Evolutionary conservation across 2,888 invertebrate species (phyloP), one percentile per base, ranked within the genome.

Genomic region (Melieria crassipennis): DNA sequence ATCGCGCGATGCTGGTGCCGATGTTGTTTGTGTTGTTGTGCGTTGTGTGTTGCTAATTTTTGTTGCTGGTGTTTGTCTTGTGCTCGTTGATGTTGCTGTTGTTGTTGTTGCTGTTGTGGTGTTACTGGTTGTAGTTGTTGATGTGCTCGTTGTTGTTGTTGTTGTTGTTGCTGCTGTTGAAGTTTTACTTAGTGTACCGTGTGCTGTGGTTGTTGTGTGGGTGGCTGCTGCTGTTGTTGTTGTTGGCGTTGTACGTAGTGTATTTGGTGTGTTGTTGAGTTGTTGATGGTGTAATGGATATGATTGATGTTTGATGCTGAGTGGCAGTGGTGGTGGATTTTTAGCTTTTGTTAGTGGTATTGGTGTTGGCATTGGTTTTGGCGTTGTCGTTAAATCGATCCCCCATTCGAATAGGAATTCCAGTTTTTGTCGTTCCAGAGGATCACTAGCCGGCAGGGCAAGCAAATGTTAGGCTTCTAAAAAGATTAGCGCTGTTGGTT

Each of bases 401-500:
- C 87, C 86, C 82, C 83, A 81, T 81, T 84, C 82, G 72, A 83
- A 84, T 58, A 84, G 82, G 79, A 84, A 84, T 79, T 84, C 82
- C 62, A 84, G 78, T 78, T 84, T 84, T 79, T 84, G 84, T 80
- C 80, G 83, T 80, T 83, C 81, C 79, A 84, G 79, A 78, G 86
- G 86, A 81, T 87, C 86, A 90, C 92, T 92, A 91, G 92, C 92
- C 91, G 92, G 92, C 92, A 92, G 92, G 92, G 92, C 92, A 88
- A 92, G 92, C 91, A 92, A 92, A 91, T 93, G 94, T 93, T 94
- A 95, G 92, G 94, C 94, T 90, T 95, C 95, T 89, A 95, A 88
- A 88, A 95, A 95, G 88, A 95, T 94, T 77, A 95, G 89, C 79
- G 95, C 95, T 82, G 95, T 95, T 79, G 95, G 95, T 89, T 95